Evolutionary conservation across 2,797 vertebrate genomes (phyloP), one percentile per base, ranked within the genome.

Genomic region (Acanthornis magna): DNA sequence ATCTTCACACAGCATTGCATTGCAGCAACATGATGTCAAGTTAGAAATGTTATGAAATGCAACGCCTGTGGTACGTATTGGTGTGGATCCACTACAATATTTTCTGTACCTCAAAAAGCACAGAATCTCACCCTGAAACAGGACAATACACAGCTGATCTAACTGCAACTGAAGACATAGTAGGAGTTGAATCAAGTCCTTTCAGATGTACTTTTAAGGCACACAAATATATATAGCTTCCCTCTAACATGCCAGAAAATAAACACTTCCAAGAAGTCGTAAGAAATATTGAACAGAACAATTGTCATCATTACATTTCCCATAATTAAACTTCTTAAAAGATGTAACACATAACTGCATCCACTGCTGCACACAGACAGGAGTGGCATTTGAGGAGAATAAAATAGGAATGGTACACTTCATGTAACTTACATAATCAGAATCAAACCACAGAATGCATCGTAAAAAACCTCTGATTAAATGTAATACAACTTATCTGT

Each of bases 351-450:
- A 32, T 16, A 34, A 57, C 62, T 47, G 66, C 11, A 42, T 34
- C 72, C 36, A 58, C 36, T 78, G 42, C 54, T 93, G 87, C 57
- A 90, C 54, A 84, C 8, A n/a, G n/a, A 63, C 45, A 71, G 45
- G 36, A 75, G 11, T 51, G 51, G 40, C 30, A 74, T 40, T 38
- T 55, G 38, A 14, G 34, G 10, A 81, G 32, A 80, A 80, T n/a
- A 86, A 67, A 76, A 57, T 1, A 88, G 51, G 66, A 74, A 58
- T 1, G 3, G 25, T 60, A 92, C 53, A 81, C 54, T 93, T 80
- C 43, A 79, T 60, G 65, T 62, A 88, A 77, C 75, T 95, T 95
- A 94, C 55, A 86, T 85, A 96, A 95, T 27, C 68, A 80, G 82
- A 91, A 87, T 55, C 81, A 86, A 80, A 84, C 22, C 58, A 66